A percentile compares a stretch with the other conserved stretches of the same genome.
Evolutionary conservation across 2,888 invertebrate species (phyloP).

Genomic region (Drosophila paranaensis): DNA sequence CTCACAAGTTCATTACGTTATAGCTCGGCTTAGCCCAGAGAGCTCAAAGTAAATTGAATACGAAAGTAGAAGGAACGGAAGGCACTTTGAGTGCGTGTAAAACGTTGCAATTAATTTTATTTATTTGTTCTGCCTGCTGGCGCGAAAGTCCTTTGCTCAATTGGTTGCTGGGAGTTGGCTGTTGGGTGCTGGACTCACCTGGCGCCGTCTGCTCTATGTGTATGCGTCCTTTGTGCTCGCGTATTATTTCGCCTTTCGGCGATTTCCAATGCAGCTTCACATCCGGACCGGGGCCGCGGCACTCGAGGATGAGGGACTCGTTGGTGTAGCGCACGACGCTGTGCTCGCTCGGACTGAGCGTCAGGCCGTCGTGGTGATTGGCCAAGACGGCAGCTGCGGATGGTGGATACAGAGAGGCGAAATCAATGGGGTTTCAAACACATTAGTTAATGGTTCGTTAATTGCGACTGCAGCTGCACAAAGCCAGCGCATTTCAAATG

Average conservation of each 20-base stretch:
- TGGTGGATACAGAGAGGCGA: neutral
- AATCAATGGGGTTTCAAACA: constrained; percentile 15
- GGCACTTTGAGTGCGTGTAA: constrained; percentile 31
- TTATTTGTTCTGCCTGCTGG: constrained; percentile 62
- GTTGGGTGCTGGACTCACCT: constrained; percentile 66
- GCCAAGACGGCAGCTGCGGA: constrained; percentile 74
- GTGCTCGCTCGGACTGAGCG: constrained; percentile 81
- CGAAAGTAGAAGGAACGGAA: constrained; percentile 34
- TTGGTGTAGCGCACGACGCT: constrained; percentile 85
- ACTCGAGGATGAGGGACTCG: constrained; percentile 85
- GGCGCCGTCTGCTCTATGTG: constrained; percentile 83
- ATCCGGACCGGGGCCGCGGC: constrained; percentile 78
- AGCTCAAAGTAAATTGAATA: constrained; percentile 25
- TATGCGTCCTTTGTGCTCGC: constrained; percentile 84
- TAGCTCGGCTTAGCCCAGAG: neutral
- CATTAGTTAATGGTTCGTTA: constrained; percentile 57
- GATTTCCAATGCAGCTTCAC: constrained; percentile 84
- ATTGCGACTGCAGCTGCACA: constrained; percentile 48
- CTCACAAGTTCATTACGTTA: constrained; percentile 6
- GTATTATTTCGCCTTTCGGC: constrained; percentile 83
- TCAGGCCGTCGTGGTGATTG: constrained; percentile 80
- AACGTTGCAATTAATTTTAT: constrained; percentile 73
- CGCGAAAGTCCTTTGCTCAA: constrained; percentile 22
- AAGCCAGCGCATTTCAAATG: constrained; percentile 35
- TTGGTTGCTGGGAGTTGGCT: constrained; percentile 2